Evolutionary conservation across 2,888 invertebrate species (phyloP).

Genomic region (Dioctria rufipes): DNA sequence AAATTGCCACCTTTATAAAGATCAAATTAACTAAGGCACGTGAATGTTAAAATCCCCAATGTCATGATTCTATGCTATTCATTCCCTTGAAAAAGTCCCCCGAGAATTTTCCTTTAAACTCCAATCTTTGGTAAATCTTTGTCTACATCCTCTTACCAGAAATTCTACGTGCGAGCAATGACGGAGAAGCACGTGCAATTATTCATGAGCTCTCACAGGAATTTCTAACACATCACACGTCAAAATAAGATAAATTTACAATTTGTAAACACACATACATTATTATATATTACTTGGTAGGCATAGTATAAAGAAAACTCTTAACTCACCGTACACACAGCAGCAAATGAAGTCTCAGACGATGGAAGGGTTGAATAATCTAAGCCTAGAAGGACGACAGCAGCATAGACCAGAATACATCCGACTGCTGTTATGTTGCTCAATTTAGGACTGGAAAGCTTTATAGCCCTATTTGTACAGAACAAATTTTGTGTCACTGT

Average conservation of each 20-base stretch:
- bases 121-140: slow-evolving; percentile 9
- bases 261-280: not conserved
- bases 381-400: slow-evolving; percentile 88
- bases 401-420: slow-evolving; percentile 90
- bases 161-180: not conserved
- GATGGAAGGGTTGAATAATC: slow-evolving; percentile 85
- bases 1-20: not conserved
- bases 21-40: not conserved
- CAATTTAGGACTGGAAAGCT: slow-evolving; percentile 91
- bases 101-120: slow-evolving; percentile 6
- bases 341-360: slow-evolving; percentile 80
- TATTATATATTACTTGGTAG: not conserved
- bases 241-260: slow-evolving; percentile 32
- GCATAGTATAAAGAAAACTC: slow-evolving; percentile 32
- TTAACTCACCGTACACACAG: slow-evolving; percentile 87
- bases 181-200: not conserved
- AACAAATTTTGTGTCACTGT: slow-evolving; percentile 24
- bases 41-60: not conserved
- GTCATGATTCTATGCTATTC: not conserved
- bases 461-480: slow-evolving; percentile 80
- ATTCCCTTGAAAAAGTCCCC: slow-evolving; percentile 1
- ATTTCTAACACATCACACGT: slow-evolving; percentile 17
- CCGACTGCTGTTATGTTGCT: slow-evolving; percentile 94
- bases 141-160: not conserved
- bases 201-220: slow-evolving; percentile 9